Evolutionary conservation across 1,140 invertebrate species (phyloP).

Genomic region (Leptonema lineaticorne): DNA sequence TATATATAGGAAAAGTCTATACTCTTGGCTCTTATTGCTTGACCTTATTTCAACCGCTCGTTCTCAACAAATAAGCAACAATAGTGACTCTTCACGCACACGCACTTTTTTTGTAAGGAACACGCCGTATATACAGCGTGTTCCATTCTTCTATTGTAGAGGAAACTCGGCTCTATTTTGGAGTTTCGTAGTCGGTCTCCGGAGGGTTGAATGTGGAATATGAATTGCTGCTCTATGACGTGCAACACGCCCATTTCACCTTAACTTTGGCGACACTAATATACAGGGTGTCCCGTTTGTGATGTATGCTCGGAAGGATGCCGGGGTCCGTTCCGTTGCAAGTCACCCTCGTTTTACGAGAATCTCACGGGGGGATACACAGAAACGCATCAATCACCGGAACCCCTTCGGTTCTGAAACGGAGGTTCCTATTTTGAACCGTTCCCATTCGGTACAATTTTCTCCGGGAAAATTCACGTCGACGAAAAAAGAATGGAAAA

Average conservation of each 20-base stretch:
- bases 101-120: not conserved
- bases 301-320: not conserved
- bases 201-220: not conserved
- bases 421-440: no score
- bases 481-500: not conserved
- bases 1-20: no score
- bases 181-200: not conserved
- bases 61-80: not conserved
- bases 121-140: no score
- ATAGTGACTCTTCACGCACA: not conserved
- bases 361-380: not conserved
- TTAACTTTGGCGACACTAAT: not conserved
- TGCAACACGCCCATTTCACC: not conserved
- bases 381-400: not conserved
- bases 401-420: not conserved
- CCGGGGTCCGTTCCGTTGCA: not conserved
- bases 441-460: not conserved
- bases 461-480: not conserved
- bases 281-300: not conserved
- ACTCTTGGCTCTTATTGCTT: no score
- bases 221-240: not conserved
- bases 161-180: not conserved
- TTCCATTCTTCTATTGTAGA: not conserved
- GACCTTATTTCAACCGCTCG: not conserved
- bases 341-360: not conserved